These are phyloP conservation scores for Caenorhabditis sinica DNA, from an alignment of 2,888 invertebrate species.

Conservation along the genomic window DNA sequence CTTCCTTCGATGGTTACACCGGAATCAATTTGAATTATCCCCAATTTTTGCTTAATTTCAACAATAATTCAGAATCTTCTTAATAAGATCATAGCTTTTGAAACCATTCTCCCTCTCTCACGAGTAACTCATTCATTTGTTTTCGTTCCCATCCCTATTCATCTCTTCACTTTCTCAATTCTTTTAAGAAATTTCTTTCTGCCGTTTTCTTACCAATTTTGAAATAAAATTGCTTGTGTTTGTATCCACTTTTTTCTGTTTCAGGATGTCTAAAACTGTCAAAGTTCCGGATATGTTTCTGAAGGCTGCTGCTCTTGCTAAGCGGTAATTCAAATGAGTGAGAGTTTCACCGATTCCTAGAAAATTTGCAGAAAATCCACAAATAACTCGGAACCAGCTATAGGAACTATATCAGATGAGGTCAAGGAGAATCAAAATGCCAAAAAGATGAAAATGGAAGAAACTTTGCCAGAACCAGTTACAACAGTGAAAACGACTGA, in stretches of 20 bases:
- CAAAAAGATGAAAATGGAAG: conserved; percentile 40
- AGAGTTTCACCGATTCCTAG: neutral
- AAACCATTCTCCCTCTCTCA: neutral
- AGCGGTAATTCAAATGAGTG: conserved; percentile 37
- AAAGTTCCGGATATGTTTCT: conserved; percentile 67
- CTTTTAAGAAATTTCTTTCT: neutral
- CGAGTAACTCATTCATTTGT: neutral
- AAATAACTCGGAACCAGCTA: neutral
- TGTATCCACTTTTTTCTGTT: neutral
- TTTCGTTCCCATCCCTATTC: neutral
- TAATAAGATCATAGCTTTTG: neutral
- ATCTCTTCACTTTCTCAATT: neutral
- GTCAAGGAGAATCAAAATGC: conserved; percentile 22
- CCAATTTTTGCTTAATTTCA: too few species aligned
- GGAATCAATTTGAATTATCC: too few species aligned
- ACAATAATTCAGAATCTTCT: too few species aligned
- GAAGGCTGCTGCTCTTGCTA: conserved; percentile 50
- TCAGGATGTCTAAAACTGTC: conserved; percentile 51
- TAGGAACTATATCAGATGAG: neutral
- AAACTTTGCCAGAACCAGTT: neutral
- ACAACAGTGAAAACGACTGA: neutral
- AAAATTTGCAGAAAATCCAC: conserved; percentile 37
- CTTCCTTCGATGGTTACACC: too few species aligned
- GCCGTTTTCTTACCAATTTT: neutral
- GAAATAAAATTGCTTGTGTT: neutral